Percentiles rank a stretch among this genome's conserved stretches.
phyloP scores from a whole-genome alignment of 2,113 vertebrate species.

The Coptodon rendalli region DNA sequence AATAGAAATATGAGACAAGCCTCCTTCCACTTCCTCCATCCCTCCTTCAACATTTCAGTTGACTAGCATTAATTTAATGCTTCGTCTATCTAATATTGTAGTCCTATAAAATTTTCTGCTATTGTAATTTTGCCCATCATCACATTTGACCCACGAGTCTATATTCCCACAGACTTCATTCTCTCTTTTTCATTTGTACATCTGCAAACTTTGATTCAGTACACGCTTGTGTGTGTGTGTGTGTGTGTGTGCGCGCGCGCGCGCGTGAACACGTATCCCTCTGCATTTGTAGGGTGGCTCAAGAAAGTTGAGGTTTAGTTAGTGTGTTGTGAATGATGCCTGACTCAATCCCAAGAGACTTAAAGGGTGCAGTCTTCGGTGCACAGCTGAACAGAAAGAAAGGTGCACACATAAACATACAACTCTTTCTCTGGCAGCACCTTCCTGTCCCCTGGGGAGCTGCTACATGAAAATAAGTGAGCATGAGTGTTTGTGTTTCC shows the following conservation, averaged over 20 bases:
- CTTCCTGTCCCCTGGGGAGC: not conserved
- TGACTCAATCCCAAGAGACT: constrained; percentile 15
- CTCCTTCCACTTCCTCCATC: not conserved
- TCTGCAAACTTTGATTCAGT: not conserved
- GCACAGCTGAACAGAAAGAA: not conserved
- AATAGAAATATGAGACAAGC: constrained; percentile 25
- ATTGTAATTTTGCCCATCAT: constrained; percentile 56
- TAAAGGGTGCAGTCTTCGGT: not conserved
- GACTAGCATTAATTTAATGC: constrained; percentile 60
- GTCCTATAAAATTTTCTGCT: constrained; percentile 39
- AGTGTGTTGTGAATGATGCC: constrained; percentile 19
- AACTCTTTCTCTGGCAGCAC: not conserved
- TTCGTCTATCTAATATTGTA: constrained; percentile 56
- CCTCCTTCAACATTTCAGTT: constrained; percentile 18
- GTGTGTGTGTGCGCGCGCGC: not conserved
- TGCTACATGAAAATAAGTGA: not conserved
- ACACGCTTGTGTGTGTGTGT: not conserved
- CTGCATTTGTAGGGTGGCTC: not conserved
- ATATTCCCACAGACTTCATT: constrained; percentile 10
- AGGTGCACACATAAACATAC: constrained; percentile 21
- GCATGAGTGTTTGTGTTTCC: not conserved
- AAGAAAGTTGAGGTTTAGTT: not conserved
- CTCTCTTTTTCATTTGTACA: not conserved
- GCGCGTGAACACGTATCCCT: not conserved
- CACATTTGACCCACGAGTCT: constrained; percentile 28